Evolutionary conservation across 2,797 vertebrate species (phyloP).

Genomic region (Halcyon badia): DNA sequence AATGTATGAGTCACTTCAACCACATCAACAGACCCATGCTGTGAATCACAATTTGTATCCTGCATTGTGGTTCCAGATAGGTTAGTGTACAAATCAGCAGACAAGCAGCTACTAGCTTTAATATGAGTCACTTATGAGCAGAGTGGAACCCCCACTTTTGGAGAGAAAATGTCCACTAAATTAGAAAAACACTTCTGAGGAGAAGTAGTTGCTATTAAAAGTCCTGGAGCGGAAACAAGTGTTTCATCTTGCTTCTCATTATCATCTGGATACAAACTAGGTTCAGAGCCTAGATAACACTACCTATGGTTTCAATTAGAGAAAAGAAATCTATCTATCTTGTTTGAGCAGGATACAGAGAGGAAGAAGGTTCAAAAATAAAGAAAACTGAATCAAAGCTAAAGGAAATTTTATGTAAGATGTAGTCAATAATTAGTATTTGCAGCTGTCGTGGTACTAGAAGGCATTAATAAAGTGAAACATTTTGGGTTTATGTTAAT

Average conservation of each 20-base stretch:
- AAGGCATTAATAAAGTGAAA: neutral
- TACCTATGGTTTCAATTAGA: conserved; percentile 6
- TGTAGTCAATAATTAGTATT: neutral
- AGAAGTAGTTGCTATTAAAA: conserved; percentile 27
- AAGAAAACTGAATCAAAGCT: neutral
- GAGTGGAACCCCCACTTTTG: neutral
- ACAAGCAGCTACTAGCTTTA: neutral
- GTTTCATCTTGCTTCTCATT: conserved; percentile 33
- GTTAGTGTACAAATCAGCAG: neutral
- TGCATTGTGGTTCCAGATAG: neutral
- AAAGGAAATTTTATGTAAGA: neutral
- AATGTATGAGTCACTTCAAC: neutral
- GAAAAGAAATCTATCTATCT: conserved; percentile 67
- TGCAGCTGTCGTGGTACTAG: neutral
- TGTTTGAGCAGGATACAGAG: conserved; percentile 50
- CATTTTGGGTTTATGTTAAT: neutral
- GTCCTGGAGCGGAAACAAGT: conserved; percentile 57
- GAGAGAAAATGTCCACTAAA: neutral
- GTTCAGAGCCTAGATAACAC: conserved; percentile 48
- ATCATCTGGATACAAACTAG: conserved; percentile 32
- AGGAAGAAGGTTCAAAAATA: neutral
- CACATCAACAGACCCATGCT: neutral
- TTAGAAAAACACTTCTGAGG: neutral
- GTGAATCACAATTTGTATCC: neutral
- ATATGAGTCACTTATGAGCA: neutral